Evolutionary conservation across 2,797 vertebrate genomes (phyloP).

Genomic region (Gymnocypris eckloni): DNA sequence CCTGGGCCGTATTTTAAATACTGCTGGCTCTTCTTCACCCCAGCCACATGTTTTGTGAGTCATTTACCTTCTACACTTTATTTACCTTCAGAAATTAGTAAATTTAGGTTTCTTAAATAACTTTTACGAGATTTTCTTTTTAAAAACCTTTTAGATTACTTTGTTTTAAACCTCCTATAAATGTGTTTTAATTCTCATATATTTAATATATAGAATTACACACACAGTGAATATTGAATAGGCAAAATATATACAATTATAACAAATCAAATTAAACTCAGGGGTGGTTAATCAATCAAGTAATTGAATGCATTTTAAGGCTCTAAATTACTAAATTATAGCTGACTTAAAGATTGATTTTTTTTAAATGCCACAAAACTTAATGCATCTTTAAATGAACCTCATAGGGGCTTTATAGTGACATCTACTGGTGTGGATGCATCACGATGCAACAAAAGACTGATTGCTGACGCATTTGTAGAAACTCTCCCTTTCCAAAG

Average conservation of each 20-base stretch:
- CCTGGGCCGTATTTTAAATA: slow-evolving; percentile 90
- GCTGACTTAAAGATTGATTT: not conserved
- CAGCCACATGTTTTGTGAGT: slow-evolving; percentile 86
- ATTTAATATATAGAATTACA: too few relatives aligned
- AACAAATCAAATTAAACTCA: not conserved
- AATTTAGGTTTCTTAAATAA: not conserved
- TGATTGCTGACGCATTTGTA: not conserved
- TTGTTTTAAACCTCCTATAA: not conserved
- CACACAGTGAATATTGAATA: too few relatives aligned
- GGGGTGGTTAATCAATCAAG: not conserved
- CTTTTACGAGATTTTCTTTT: not conserved
- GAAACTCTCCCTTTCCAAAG: not conserved
- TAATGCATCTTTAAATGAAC: too few relatives aligned
- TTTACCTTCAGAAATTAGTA: not conserved
- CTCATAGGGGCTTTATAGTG: not conserved
- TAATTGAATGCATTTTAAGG: not conserved
- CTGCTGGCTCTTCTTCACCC: slow-evolving; percentile 95
- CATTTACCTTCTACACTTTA: not conserved
- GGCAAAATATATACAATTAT: not conserved
- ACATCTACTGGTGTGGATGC: not conserved
- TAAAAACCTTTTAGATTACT: not conserved
- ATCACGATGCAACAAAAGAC: not conserved
- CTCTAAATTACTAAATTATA: not conserved
- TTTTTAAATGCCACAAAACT: not conserved
- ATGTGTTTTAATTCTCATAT: too few relatives aligned